Evolutionary conservation across 2,797 vertebrate genomes (phyloP).

Genomic region (Betta splendens): DNA sequence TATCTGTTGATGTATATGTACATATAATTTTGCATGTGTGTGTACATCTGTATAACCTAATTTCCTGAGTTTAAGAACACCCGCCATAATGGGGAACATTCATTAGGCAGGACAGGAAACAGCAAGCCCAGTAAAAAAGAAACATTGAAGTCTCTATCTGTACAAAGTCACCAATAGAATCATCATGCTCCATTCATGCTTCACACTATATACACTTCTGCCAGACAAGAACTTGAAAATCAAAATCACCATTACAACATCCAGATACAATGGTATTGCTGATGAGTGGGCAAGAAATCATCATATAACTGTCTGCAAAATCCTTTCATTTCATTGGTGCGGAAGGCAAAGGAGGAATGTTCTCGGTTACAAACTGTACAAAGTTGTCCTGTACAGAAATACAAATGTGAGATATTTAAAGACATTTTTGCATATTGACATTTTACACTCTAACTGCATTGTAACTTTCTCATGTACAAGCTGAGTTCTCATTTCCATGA

Average conservation of each 20-base stretch:
- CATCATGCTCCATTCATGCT: slow-evolving; percentile 89
- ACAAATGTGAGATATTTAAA: slow-evolving; percentile 89
- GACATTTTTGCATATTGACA: slow-evolving; percentile 98
- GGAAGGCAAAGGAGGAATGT: slow-evolving; percentile 97
- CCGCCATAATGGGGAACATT: slow-evolving; percentile 66
- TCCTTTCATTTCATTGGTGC: slow-evolving; percentile 83
- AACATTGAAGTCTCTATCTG: slow-evolving; percentile 76
- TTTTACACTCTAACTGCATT: slow-evolving; percentile 91
- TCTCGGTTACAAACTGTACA: slow-evolving; percentile 84
- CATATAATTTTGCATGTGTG: slow-evolving; percentile 51
- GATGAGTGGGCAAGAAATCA: slow-evolving; percentile 79
- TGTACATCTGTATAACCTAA: slow-evolving; percentile 66
- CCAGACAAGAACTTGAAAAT: slow-evolving; percentile 87
- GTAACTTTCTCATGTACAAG: slow-evolving; percentile 90
- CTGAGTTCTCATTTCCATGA: slow-evolving; percentile 89
- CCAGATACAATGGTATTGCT: slow-evolving; percentile 91
- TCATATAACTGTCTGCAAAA: slow-evolving; percentile 79
- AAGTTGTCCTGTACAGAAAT: slow-evolving; percentile 90
- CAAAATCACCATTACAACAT: slow-evolving; percentile 88
- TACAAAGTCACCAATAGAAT: slow-evolving; percentile 81
- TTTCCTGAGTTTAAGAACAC: slow-evolving; percentile 85
- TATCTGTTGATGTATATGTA: slow-evolving; percentile 45
- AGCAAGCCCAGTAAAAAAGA: slow-evolving; percentile 75
- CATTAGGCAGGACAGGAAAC: slow-evolving; percentile 84
- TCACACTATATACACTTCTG: slow-evolving; percentile 84